Conservation (phyloP, 2,113 vertebrate genomes). For the Bubo scandiacus region DNA sequence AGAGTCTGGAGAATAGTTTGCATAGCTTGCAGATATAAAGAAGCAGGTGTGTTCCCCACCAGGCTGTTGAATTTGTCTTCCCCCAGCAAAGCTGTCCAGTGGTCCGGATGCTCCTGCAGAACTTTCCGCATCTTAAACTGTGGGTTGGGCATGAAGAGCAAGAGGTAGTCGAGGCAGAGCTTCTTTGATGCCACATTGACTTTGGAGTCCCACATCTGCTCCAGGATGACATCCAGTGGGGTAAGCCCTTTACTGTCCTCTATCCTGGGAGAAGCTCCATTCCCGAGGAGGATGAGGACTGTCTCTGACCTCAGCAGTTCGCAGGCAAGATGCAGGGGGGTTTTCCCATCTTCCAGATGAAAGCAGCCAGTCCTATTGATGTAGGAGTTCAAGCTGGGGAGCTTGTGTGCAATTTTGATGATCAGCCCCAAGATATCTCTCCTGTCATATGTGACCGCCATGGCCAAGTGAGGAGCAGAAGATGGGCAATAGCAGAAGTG, state of each 20-base stretch:
- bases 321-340: constrained; percentile 84
- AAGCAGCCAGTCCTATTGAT: constrained; percentile 76
- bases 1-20: constrained; percentile 81
- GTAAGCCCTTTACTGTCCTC: constrained; percentile 80
- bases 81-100: constrained; percentile 80
- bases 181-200: constrained; percentile 71
- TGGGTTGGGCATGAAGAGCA: constrained; percentile 82
- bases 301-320: constrained; percentile 83
- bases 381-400: constrained; percentile 74
- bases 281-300: constrained; percentile 81
- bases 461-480: constrained; percentile 82
- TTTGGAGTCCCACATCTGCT: constrained; percentile 80
- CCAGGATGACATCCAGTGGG: constrained; percentile 82
- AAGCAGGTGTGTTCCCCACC: constrained; percentile 75
- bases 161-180: constrained; percentile 82
- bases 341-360: constrained; percentile 81
- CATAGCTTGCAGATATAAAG: constrained; percentile 84
- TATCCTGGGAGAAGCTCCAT: constrained; percentile 80
- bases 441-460: constrained; percentile 87
- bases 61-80: constrained; percentile 82
- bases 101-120: constrained; percentile 72
- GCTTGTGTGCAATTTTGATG: constrained; percentile 79
- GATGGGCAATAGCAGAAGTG: constrained; percentile 83
- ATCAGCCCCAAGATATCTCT: constrained; percentile 83
- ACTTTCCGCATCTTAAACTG: constrained; percentile 78